phyloP scores from a whole-genome alignment of 2,888 invertebrate species.

The Leucophora obtusa region DNA sequence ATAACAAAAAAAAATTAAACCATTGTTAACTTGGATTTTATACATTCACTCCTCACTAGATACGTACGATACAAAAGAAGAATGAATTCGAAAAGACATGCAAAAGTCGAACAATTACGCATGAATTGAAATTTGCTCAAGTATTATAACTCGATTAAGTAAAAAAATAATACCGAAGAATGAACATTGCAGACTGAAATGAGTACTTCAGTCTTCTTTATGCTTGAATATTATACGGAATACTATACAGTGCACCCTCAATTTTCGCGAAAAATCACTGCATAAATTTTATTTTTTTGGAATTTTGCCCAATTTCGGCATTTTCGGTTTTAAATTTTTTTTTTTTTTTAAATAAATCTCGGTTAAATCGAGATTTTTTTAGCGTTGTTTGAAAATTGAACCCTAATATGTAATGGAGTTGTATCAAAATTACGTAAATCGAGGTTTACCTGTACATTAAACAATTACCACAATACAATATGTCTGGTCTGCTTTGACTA shows the following conservation, averaged over 20 bases:
- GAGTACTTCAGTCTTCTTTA: neutral
- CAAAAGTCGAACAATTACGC: slow-evolving; percentile 38
- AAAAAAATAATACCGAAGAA: neutral
- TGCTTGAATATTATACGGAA: neutral
- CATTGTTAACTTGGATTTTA: neutral
- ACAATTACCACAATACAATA: neutral
- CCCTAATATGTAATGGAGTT: no score
- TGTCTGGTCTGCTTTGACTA: neutral
- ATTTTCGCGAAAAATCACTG: no score
- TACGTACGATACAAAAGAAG: neutral
- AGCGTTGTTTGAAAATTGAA: no score
- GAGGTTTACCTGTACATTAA: neutral
- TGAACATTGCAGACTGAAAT: neutral
- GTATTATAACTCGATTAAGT: slow-evolving; percentile 61
- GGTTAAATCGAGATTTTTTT: no score
- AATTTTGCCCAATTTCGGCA: no score
- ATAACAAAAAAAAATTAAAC: neutral
- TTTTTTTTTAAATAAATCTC: no score
- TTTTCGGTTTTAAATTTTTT: no score
- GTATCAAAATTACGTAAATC: no score
- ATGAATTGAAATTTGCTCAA: slow-evolving; percentile 52
- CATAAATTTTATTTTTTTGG: no score
- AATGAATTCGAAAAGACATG: neutral
- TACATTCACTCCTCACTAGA: neutral
- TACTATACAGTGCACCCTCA: no score